These are phyloP conservation scores for Plecotus auritus DNA, from an alignment of 2,113 vertebrate genomes.

Conservation along the genomic window DNA sequence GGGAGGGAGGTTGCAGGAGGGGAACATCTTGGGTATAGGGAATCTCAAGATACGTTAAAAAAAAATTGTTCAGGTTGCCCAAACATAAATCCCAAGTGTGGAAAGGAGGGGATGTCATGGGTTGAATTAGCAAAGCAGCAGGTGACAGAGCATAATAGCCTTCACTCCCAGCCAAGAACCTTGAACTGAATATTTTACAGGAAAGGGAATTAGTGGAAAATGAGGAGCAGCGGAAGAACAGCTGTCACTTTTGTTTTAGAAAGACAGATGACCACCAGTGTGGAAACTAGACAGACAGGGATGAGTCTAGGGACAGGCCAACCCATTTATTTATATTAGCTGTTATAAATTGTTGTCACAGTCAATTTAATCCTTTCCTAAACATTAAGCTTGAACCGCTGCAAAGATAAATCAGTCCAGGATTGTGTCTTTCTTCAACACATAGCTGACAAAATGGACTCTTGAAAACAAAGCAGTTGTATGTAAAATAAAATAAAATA, in stretches of 20 bases:
- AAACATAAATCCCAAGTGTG: neutral
- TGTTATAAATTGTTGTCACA: conserved; percentile 50
- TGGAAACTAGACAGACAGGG: conserved; percentile 40
- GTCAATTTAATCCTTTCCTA: conserved; percentile 58
- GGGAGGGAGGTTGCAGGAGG: neutral
- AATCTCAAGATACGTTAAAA: neutral
- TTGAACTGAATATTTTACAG: neutral
- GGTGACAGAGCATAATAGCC: neutral
- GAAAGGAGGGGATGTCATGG: neutral
- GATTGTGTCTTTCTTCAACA: neutral
- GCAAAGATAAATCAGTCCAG: conserved; percentile 7
- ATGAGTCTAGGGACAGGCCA: conserved; percentile 42
- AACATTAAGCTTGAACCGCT: conserved; percentile 46
- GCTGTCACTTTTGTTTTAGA: conserved; percentile 34
- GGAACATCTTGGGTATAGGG: neutral
- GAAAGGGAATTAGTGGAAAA: neutral
- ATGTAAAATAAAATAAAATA: neutral
- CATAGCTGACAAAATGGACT: neutral
- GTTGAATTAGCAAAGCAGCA: neutral
- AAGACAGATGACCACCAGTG: conserved; percentile 24
- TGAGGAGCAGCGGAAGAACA: neutral
- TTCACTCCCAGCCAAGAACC: neutral
- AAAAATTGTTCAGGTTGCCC: neutral
- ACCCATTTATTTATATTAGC: conserved; percentile 49
- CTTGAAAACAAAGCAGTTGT: neutral